Conservation (phyloP, 2,888 invertebrate genomes). For the Alitta virens region DNA sequence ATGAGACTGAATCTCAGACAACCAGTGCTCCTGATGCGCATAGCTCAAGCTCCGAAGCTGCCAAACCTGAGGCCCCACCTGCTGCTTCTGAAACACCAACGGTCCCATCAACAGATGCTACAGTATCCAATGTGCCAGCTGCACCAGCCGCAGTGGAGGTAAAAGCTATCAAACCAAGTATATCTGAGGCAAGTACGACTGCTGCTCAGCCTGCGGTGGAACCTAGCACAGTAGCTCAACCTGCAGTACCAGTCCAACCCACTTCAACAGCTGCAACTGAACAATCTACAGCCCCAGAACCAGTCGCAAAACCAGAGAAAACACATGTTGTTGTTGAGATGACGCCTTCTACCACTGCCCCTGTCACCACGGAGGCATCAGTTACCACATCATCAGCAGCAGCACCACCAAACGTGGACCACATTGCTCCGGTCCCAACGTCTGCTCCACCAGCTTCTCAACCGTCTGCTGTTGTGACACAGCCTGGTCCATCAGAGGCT, state of each 20-base stretch:
- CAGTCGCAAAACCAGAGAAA: slow-evolving; percentile 23
- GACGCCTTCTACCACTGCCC: no score
- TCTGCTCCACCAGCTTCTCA: no score
- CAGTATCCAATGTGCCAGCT: neutral
- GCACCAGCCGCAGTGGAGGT: neutral
- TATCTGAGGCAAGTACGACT: no score
- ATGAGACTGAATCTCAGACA: slow-evolving; percentile 11
- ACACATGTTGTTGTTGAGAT: no score
- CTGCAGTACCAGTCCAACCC: neutral
- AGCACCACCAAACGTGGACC: no score
- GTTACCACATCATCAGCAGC: no score
- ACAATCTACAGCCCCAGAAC: slow-evolving; percentile 10
- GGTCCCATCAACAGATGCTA: slow-evolving; percentile 20
- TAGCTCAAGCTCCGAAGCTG: neutral
- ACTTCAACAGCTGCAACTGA: slow-evolving; percentile 8
- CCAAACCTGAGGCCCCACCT: slow-evolving; percentile 3
- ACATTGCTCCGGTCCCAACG: no score
- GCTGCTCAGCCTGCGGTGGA: neutral
- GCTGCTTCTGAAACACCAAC: neutral
- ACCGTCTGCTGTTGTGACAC: neutral
- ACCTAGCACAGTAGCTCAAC: neutral
- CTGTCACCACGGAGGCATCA: no score
- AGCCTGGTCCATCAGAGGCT: neutral
- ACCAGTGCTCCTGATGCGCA: slow-evolving; percentile 1
- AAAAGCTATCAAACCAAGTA: neutral